Percentiles rank a stretch among this genome's conserved stretches.
Evolutionary conservation across 2,888 invertebrate species (phyloP).

Genomic region (Lasioglossum morio): DNA sequence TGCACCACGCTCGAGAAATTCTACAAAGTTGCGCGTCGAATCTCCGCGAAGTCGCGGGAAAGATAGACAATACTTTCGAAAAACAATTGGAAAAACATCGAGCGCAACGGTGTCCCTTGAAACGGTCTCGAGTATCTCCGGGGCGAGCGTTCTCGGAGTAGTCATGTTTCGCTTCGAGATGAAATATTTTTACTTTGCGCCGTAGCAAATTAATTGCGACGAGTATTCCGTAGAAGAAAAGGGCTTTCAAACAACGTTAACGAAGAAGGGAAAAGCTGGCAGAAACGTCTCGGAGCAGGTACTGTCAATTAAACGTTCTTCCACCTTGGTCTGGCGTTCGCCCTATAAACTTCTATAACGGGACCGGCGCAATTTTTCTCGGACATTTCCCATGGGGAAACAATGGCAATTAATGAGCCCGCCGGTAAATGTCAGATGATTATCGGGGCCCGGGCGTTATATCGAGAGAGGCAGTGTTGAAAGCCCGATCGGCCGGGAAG

Average conservation of each 20-base stretch:
- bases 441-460: conserved; percentile 10
- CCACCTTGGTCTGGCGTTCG: neutral
- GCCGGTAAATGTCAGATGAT: conserved; percentile 27
- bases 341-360: neutral
- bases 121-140: neutral
- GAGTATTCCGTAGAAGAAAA: neutral
- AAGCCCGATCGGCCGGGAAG: neutral
- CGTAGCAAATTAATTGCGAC: neutral
- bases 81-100: neutral
- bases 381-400: neutral
- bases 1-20: neutral
- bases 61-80: neutral
- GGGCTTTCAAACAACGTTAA: neutral
- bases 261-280: neutral
- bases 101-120: neutral
- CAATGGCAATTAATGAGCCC: conserved; percentile 31
- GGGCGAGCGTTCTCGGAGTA: neutral
- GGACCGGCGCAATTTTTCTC: conserved; percentile 1
- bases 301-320: neutral
- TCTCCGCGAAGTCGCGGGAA: neutral
- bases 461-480: neutral
- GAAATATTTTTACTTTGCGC: neutral
- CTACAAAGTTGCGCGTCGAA: neutral
- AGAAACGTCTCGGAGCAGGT: neutral
- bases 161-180: neutral